Percentiles rank a stretch among this genome's conserved stretches.
These are phyloP conservation scores for Mongoloraphidia duomilia DNA, from an alignment of 2,888 invertebrate genomes.

Conservation along the genomic window DNA sequence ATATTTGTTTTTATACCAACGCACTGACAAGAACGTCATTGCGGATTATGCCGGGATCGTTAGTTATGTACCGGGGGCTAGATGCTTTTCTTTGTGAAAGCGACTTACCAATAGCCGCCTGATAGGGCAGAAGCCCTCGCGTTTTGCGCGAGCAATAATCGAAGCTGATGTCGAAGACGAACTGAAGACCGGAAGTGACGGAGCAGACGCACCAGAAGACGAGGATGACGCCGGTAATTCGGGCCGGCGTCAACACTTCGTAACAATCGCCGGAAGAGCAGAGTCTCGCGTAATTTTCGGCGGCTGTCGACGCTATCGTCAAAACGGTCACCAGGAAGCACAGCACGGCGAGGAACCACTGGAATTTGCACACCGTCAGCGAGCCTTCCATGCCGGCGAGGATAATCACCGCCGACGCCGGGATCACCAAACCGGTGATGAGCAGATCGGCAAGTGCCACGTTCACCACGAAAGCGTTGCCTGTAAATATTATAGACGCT, in stretches of 20 bases:
- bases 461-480: conserved; percentile 54
- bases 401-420: conserved; percentile 52
- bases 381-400: conserved; percentile 46
- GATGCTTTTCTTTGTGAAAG: too few relatives aligned
- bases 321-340: conserved; percentile 51
- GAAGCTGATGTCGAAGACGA: conserved; percentile 43
- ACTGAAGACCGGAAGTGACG: conserved; percentile 43
- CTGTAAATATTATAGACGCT: too few relatives aligned
- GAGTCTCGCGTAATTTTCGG: conserved; percentile 49
- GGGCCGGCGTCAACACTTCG: conserved; percentile 31
- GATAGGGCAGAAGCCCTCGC: conserved; percentile 1
- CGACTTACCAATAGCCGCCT: background rate
- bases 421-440: conserved; percentile 52
- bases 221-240: conserved; percentile 38
- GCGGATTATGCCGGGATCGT: too few relatives aligned
- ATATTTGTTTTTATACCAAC: too few relatives aligned
- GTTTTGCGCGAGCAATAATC: conserved; percentile 47
- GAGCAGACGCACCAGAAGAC: conserved; percentile 42
- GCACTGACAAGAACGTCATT: too few relatives aligned
- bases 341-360: conserved; percentile 50
- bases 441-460: conserved; percentile 57
- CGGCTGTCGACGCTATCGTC: conserved; percentile 45
- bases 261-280: conserved; percentile 39
- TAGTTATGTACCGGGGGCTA: too few relatives aligned
- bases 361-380: conserved; percentile 43